phyloP scores from a whole-genome alignment of 2,113 vertebrate species.

The Rhinopithecus roxellana region DNA sequence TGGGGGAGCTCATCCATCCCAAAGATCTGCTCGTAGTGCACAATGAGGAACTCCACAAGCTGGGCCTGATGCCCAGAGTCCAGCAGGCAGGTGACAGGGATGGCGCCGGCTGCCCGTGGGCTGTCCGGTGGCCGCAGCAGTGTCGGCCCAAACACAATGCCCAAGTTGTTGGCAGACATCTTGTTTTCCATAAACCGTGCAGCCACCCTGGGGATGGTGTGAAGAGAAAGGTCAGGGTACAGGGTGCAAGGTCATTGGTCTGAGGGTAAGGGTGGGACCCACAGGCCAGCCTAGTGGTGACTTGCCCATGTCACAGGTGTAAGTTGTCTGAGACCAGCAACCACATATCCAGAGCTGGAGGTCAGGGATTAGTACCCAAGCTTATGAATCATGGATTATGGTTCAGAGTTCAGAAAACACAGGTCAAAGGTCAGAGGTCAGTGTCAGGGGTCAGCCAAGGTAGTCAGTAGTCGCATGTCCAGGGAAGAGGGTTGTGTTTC shows the following conservation, averaged over 20 bases:
- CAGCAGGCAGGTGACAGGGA: slow-evolving; percentile 87
- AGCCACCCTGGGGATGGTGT: slow-evolving; percentile 86
- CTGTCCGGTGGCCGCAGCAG: slow-evolving; percentile 87
- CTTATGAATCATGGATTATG: slow-evolving; percentile 6
- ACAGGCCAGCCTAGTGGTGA: background rate
- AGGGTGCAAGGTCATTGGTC: background rate
- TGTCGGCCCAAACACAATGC: slow-evolving; percentile 95
- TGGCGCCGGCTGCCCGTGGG: slow-evolving; percentile 56
- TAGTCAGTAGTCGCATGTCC: background rate
- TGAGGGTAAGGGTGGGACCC: background rate
- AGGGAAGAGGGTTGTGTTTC: background rate
- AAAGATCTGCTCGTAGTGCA: slow-evolving; percentile 88
- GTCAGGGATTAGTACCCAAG: background rate
- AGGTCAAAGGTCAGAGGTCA: slow-evolving; percentile 24
- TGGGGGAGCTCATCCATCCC: slow-evolving; percentile 79
- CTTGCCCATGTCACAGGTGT: background rate
- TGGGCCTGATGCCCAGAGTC: slow-evolving; percentile 92
- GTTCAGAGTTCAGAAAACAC: slow-evolving; percentile 27
- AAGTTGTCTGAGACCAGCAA: background rate
- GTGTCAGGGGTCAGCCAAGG: background rate
- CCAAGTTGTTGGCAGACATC: slow-evolving; percentile 94
- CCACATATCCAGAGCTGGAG: background rate
- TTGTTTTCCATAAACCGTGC: slow-evolving; percentile 91
- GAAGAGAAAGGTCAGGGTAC: background rate
- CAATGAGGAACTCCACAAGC: slow-evolving; percentile 92